A percentile compares a stretch with the other conserved stretches of the same genome.
These are phyloP conservation scores for Neotragus moschatus DNA, from an alignment of 2,113 vertebrate genomes.

Conservation along the genomic window DNA sequence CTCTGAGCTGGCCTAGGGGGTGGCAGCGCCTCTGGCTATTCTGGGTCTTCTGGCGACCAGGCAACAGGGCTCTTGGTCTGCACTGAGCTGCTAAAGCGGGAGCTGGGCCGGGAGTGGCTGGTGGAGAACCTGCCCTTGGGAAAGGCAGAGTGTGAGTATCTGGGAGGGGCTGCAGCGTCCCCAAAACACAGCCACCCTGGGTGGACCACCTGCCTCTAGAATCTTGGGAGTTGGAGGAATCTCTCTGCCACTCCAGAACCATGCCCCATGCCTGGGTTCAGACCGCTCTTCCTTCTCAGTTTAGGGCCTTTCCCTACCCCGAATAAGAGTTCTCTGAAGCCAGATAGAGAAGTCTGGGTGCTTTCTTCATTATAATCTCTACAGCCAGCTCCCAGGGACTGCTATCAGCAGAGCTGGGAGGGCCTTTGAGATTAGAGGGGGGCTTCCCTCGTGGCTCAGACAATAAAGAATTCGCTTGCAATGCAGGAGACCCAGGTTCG, in stretches of 20 bases:
- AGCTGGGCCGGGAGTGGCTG: background rate
- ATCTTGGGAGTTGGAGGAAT: background rate
- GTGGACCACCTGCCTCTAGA: background rate
- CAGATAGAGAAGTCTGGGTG: background rate
- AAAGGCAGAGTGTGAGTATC: background rate
- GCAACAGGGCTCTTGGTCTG: background rate
- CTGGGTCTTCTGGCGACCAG: background rate
- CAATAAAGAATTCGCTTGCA: background rate
- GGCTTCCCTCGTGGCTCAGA: background rate
- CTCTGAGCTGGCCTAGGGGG: background rate
- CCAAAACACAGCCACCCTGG: background rate
- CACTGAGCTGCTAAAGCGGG: background rate
- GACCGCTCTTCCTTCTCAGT: background rate
- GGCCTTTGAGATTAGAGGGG: background rate
- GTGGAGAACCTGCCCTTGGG: background rate
- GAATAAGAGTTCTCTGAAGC: background rate
- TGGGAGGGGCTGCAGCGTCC: background rate
- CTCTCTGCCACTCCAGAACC: background rate
- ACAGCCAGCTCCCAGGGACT: background rate
- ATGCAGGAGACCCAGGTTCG: background rate
- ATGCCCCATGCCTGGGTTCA: background rate
- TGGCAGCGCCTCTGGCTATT: background rate
- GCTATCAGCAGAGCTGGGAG: background rate
- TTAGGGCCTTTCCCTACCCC: background rate
- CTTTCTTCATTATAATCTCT: background rate